phyloP scores from a whole-genome alignment of 1,140 invertebrate genomes.

The Drosophila erecta region DNA sequence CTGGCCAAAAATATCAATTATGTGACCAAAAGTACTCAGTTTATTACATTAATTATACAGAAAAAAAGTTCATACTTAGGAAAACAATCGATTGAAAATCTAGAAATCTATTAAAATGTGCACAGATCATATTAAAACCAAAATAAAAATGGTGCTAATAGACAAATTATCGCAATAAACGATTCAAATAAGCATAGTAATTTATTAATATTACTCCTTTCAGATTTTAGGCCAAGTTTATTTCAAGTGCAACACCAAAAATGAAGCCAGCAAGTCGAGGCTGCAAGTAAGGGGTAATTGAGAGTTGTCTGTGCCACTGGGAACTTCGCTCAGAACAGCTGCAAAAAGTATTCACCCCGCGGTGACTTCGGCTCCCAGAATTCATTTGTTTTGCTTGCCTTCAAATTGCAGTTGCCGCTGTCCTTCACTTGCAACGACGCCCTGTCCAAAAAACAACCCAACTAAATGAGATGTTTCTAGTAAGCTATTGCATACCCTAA shows the following conservation, averaged over 20 bases:
- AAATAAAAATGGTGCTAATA: neutral
- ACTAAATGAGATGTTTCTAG: constrained; percentile 6
- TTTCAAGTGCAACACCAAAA: constrained; percentile 23
- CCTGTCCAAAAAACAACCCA: constrained; percentile 45
- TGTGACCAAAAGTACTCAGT: too few relatives aligned
- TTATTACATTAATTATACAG: too few relatives aligned
- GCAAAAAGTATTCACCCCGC: constrained; percentile 21
- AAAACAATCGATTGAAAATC: too few relatives aligned
- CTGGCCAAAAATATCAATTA: neutral
- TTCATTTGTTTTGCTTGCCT: constrained; percentile 59
- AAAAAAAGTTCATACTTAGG: too few relatives aligned
- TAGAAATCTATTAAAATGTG: too few relatives aligned
- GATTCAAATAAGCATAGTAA: neutral
- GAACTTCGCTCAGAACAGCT: constrained; percentile 32
- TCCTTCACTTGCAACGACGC: constrained; percentile 69
- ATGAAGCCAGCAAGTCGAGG: neutral
- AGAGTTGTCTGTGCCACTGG: constrained; percentile 16
- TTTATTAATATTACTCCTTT: neutral
- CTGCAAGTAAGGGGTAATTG: constrained; percentile 1
- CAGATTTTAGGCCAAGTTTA: neutral
- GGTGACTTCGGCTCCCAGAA: constrained; percentile 38
- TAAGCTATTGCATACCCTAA: constrained; percentile 41
- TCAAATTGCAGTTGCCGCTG: constrained; percentile 58
- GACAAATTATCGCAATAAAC: neutral
- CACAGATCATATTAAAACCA: neutral